phyloP scores from a whole-genome alignment of 1,140 invertebrate genomes.

The Dreissena polymorpha region DNA sequence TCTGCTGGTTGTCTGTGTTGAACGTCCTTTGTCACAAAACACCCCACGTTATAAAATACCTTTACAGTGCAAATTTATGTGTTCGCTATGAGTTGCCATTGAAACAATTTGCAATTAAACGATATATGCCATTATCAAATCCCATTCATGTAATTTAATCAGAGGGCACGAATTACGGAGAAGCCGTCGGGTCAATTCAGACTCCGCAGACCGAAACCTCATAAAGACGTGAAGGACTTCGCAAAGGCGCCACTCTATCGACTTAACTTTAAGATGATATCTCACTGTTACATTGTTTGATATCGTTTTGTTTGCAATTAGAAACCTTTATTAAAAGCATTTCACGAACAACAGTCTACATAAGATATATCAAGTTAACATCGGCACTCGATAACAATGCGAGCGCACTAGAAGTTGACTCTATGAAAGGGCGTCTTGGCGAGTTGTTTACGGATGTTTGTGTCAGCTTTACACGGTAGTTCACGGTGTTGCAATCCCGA shows the following conservation, averaged over 20 bases:
- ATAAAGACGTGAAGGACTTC: not conserved
- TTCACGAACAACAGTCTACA: not conserved
- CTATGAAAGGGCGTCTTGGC: too few species aligned
- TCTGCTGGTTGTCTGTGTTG: too few species aligned
- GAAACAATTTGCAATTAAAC: too few species aligned
- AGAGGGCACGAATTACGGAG: slow-evolving; percentile 16
- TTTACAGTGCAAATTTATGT: too few species aligned
- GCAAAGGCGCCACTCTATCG: not conserved
- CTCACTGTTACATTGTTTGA: slow-evolving; percentile 5
- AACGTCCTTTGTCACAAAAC: too few species aligned
- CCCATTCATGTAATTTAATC: not conserved
- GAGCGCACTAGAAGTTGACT: not conserved
- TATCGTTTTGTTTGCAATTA: too few species aligned
- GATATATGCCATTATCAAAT: too few species aligned
- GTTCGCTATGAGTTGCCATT: too few species aligned
- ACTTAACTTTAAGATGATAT: slow-evolving; percentile 28
- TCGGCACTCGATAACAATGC: slow-evolving; percentile 4
- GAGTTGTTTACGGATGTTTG: too few species aligned
- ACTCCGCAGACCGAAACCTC: not conserved
- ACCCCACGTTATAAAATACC: too few species aligned
- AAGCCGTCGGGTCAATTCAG: not conserved
- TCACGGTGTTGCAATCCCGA: too few species aligned
- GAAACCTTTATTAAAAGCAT: not conserved
- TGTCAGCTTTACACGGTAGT: too few species aligned
- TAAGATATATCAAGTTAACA: slow-evolving; percentile 23